phyloP scores from a whole-genome alignment of 2,113 vertebrate species.

The Petrocephalus zakoni region DNA sequence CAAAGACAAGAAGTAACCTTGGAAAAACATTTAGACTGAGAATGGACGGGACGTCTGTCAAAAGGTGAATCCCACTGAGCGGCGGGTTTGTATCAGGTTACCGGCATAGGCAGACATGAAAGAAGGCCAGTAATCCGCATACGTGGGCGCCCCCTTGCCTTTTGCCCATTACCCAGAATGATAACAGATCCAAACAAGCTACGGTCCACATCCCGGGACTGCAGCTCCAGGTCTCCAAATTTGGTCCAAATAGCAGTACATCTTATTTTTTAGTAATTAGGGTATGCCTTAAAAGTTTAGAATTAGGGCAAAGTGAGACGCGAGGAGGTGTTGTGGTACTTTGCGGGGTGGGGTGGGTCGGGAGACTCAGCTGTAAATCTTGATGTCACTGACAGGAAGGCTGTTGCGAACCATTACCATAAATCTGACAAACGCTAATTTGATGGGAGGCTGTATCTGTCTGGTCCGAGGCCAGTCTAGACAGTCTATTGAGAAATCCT shows the following conservation, averaged over 20 bases:
- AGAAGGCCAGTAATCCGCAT: constrained; percentile 73
- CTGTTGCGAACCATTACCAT: constrained; percentile 98
- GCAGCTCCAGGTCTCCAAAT: background rate
- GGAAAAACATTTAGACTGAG: constrained; percentile 92
- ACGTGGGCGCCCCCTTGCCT: constrained; percentile 60
- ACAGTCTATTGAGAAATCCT: constrained; percentile 98
- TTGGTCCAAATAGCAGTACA: background rate
- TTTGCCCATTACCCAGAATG: constrained; percentile 49
- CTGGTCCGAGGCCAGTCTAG: constrained; percentile 98
- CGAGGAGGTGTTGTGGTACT: constrained; percentile 26
- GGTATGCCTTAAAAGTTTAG: background rate
- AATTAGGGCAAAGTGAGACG: background rate
- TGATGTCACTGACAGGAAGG: constrained; percentile 96
- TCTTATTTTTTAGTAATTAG: background rate
- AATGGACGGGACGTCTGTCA: constrained; percentile 84
- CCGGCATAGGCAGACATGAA: constrained; percentile 75
- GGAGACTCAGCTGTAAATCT: constrained; percentile 78
- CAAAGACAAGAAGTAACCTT: constrained; percentile 82
- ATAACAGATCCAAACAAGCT: constrained; percentile 64
- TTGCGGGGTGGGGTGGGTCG: constrained; percentile 43
- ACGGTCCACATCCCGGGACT: constrained; percentile 11
- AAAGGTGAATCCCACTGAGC: constrained; percentile 85
- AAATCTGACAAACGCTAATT: constrained; percentile 99
- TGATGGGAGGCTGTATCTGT: constrained; percentile 99
- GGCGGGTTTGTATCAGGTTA: constrained; percentile 75